phyloP scores from a whole-genome alignment of 2,113 vertebrate species.

The Charadrius vociferus region DNA sequence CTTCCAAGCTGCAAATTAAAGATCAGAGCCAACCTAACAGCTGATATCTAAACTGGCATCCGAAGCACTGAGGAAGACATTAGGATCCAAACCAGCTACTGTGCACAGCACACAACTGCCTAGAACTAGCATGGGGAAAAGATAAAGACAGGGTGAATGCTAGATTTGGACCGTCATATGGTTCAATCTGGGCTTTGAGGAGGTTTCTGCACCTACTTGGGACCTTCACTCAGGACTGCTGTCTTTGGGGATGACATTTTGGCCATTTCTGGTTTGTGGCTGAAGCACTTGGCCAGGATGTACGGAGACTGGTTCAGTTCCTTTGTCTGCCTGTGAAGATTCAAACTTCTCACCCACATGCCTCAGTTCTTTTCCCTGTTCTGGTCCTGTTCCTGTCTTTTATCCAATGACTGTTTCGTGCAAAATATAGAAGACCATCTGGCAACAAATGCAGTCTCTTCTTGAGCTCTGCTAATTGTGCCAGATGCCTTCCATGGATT shows the following conservation, averaged over 20 bases:
- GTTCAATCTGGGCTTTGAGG: not conserved
- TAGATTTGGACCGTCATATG: not conserved
- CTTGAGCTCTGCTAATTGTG: conserved; percentile 22
- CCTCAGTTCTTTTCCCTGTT: not conserved
- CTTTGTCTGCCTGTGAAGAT: not conserved
- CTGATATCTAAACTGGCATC: not conserved
- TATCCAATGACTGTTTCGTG: not conserved
- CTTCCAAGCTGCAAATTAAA: not conserved
- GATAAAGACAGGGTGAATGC: not conserved
- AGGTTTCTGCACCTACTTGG: not conserved
- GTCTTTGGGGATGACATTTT: not conserved
- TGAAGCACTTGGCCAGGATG: not conserved
- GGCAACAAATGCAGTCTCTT: not conserved
- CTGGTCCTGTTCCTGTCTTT: not conserved
- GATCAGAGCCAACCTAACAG: not conserved
- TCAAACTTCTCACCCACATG: not conserved
- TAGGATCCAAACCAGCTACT: rapidly evolving
- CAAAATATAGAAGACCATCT: conserved; percentile 20
- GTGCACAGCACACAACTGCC: not conserved
- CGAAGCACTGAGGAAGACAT: not conserved
- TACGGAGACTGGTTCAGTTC: not conserved
- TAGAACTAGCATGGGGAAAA: not conserved
- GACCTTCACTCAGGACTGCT: not conserved
- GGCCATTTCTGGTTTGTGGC: not conserved
- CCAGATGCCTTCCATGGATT: conserved; percentile 40